phyloP scores from a whole-genome alignment of 2,888 invertebrate species.

The Trichopoda pennipes region DNA sequence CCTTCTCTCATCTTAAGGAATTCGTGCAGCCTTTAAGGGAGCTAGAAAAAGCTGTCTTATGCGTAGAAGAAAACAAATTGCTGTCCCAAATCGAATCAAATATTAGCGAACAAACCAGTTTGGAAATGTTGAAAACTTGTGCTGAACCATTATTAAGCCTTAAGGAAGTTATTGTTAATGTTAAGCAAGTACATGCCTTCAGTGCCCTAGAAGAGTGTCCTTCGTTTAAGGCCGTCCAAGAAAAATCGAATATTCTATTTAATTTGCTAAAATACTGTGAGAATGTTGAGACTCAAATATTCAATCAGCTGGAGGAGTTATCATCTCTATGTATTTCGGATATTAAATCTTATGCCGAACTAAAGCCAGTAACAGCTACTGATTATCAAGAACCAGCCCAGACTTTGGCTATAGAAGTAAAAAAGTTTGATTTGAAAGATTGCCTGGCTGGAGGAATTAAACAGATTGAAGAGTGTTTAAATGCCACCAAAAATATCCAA shows the following conservation, averaged over 20 bases:
- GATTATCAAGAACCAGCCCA: constrained; percentile 19
- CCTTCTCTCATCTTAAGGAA: constrained; percentile 74
- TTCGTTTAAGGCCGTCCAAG: constrained; percentile 70
- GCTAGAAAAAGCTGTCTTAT: constrained; percentile 76
- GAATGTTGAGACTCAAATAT: constrained; percentile 73
- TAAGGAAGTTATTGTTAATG: constrained; percentile 72
- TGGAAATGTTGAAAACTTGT: constrained; percentile 68
- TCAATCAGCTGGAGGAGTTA: constrained; percentile 82
- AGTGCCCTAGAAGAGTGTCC: constrained; percentile 70
- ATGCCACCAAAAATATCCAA: constrained; percentile 69
- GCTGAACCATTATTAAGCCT: constrained; percentile 73
- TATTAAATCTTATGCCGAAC: constrained; percentile 83
- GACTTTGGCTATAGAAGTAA: constrained; percentile 65
- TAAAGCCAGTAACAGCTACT: constrained; percentile 38
- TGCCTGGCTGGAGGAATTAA: constrained; percentile 76
- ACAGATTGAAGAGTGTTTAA: constrained; percentile 77
- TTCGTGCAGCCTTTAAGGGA: constrained; percentile 79
- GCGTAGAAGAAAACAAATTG: constrained; percentile 78
- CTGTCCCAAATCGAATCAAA: constrained; percentile 72
- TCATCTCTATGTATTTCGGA: constrained; percentile 84
- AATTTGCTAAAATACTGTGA: constrained; percentile 75
- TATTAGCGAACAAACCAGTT: constrained; percentile 67
- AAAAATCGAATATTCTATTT: constrained; percentile 71
- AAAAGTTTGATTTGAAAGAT: constrained; percentile 68
- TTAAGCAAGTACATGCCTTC: constrained; percentile 71